A percentile compares a stretch with the other conserved stretches of the same genome.
Evolutionary conservation across 2,888 invertebrate genomes (phyloP).

Genomic region (Yponomeuta malinellus): DNA sequence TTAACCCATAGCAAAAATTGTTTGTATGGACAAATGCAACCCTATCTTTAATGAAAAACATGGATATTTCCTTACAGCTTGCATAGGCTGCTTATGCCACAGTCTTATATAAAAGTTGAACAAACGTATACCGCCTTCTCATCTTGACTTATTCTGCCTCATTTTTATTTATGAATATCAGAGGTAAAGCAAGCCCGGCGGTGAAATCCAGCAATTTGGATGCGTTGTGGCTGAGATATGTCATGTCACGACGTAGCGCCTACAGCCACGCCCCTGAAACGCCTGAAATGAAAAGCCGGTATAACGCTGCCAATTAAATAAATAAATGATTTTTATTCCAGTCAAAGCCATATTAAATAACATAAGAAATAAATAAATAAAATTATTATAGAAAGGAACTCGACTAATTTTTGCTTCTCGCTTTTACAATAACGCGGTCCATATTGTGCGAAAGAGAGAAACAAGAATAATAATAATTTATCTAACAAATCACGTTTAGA

Average conservation of each 20-base stretch:
- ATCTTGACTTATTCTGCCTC: background rate
- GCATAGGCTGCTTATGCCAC: too few species aligned
- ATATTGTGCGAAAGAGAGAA: too few species aligned
- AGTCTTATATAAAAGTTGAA: background rate
- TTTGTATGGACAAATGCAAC: too few species aligned
- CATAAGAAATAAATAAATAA: background rate
- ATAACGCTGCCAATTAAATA: constrained; percentile 16
- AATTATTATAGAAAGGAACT: constrained; percentile 35
- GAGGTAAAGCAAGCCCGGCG: constrained; percentile 12
- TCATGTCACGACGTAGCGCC: constrained; percentile 24
- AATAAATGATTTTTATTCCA: too few species aligned
- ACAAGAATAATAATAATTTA: too few species aligned
- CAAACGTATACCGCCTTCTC: background rate
- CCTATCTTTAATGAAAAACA: too few species aligned
- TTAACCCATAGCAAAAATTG: too few species aligned
- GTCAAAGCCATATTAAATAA: too few species aligned
- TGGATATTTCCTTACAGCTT: too few species aligned
- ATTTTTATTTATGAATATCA: constrained; percentile 13
- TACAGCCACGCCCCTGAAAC: constrained; percentile 21
- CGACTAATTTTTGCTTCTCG: constrained; percentile 57
- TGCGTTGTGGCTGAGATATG: constrained; percentile 27
- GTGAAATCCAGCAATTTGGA: constrained; percentile 29
- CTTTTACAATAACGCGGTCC: constrained; percentile 33
- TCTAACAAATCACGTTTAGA: too few species aligned
- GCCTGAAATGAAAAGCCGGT: constrained; percentile 20